Evolutionary conservation across 1,140 invertebrate genomes (phyloP), one percentile per base, ranked within the genome.

Genomic region (Pseudomyrmex concolor): DNA sequence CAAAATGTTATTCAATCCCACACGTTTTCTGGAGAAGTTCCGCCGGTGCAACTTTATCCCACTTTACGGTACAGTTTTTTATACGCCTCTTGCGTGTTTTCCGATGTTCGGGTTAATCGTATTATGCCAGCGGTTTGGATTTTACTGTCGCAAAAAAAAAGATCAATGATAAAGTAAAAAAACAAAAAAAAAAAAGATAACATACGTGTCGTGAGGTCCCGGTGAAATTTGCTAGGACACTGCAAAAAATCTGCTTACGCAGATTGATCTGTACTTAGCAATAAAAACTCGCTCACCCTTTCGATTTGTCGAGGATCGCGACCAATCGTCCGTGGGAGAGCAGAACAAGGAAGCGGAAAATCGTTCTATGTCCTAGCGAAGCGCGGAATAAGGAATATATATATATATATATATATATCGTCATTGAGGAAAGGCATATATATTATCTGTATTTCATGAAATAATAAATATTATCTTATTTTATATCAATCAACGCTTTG

Each of bases 391-490:
- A 70, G 76, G 19, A 80, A 17, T 71, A 80, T 71, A 70, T 70
- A 34, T 34, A 34, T 34, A 25, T 25, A 25, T 4, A 25, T 25
- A 34, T 34, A 34, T 34, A 34, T 34, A 34, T 82, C 72, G 72
- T 55, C 73, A 80, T 71, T 76, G 54, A 19, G 86, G 62, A 76
- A 76, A 86, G 84, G 84, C 84, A 78, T 88, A 88, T 88, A 88
- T 76, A 89, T 77, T 86, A 86, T 84, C 63, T 89, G 84, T 88
- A 89, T 89, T 84, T 86, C 84, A 54, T 81, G 84, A 88, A 86
- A 86, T 89, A 89, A 89, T 89, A 88, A 89, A 89, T 88, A 86
- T 86, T 86, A 88, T 89, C 86, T 88, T 89, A 88, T 89, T 88
- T 89, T 88, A 89, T 88, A 89, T 89, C 66, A 84, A 83, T 51